These are phyloP conservation scores for Bombus breviceps DNA, from an alignment of 1,140 invertebrate genomes.

Conservation along the genomic window DNA sequence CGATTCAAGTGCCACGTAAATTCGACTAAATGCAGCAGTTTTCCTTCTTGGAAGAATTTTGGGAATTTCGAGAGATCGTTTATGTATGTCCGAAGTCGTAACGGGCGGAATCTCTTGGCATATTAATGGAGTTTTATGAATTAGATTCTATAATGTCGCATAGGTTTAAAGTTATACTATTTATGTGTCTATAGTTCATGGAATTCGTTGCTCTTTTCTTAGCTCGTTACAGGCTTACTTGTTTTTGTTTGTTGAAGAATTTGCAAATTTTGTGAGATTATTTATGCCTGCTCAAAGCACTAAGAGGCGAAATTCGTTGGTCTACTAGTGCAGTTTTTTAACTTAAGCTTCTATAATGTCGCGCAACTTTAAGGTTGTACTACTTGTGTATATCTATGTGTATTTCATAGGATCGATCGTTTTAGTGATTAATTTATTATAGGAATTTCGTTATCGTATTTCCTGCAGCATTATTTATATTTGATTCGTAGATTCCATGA, in stretches of 20 bases:
- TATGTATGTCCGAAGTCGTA: neutral
- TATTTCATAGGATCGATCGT: neutral
- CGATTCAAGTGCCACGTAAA: neutral
- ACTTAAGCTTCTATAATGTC: too few relatives aligned
- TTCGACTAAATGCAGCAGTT: neutral
- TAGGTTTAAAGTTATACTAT: rapidly evolving
- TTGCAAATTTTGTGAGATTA: neutral
- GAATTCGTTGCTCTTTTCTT: neutral
- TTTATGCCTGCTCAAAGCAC: neutral
- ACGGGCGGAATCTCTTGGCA: neutral
- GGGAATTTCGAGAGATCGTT: neutral
- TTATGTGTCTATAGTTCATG: neutral
- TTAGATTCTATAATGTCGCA: too few relatives aligned
- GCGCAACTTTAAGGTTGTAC: neutral
- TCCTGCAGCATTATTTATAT: too few relatives aligned
- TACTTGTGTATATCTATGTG: neutral
- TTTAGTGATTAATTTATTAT: neutral
- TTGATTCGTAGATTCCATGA: too few relatives aligned
- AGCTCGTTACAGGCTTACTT: too few relatives aligned
- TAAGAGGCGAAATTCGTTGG: too few relatives aligned
- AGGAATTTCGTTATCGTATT: neutral
- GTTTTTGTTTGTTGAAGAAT: neutral
- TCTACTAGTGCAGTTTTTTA: too few relatives aligned
- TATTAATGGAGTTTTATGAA: too few relatives aligned
- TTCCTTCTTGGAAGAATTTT: neutral